Evolutionary conservation across 2,797 vertebrate genomes (phyloP).

Genomic region (Ibycter americanus): DNA sequence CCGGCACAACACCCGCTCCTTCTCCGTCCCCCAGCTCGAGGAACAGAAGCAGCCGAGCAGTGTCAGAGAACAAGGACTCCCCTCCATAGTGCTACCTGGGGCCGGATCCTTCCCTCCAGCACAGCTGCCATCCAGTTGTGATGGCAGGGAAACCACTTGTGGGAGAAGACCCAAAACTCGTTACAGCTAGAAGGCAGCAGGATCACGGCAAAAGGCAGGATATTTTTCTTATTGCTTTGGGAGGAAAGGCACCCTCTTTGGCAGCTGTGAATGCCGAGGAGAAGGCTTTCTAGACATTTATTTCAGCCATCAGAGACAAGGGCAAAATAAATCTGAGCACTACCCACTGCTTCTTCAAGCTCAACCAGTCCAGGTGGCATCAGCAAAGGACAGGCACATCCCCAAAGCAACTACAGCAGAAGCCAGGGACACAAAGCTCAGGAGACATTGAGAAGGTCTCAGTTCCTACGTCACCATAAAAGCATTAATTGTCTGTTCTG

Average conservation of each 20-base stretch:
- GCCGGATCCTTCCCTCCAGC: background rate
- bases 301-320: background rate
- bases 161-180: background rate
- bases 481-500: background rate
- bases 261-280: background rate
- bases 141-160: background rate
- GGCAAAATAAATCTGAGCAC: background rate
- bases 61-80: background rate
- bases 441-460: background rate
- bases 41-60: background rate
- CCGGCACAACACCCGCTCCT: background rate
- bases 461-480: background rate
- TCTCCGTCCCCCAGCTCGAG: background rate
- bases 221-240: background rate
- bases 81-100: background rate
- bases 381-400: background rate
- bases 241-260: background rate
- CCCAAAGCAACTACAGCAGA: background rate
- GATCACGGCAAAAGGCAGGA: background rate
- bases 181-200: background rate
- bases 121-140: background rate
- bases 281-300: background rate
- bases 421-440: background rate
- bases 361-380: background rate
- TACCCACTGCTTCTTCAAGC: background rate